These are phyloP conservation scores for Acrobasis suavella DNA, from an alignment of 2,888 invertebrate genomes.

Conservation along the genomic window DNA sequence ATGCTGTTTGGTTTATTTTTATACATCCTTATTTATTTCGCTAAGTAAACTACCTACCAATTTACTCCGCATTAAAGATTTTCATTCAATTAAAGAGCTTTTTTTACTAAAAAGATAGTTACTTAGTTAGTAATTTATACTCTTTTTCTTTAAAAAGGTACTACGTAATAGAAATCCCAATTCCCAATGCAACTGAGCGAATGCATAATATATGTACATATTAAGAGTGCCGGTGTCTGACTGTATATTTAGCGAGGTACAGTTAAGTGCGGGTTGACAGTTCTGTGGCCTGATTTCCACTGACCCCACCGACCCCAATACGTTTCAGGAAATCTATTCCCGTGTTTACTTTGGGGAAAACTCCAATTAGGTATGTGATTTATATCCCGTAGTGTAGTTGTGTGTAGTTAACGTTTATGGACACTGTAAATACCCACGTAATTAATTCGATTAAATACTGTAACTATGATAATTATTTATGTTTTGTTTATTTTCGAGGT, in stretches of 20 bases:
- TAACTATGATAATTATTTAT: too few relatives aligned
- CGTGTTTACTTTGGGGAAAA: neutral
- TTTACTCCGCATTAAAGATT: too few relatives aligned
- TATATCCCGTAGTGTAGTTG: neutral
- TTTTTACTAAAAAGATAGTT: too few relatives aligned
- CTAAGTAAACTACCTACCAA: too few relatives aligned
- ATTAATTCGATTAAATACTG: too few relatives aligned
- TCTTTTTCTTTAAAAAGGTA: neutral
- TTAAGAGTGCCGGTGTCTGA: constrained; percentile 4
- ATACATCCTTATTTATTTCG: too few relatives aligned
- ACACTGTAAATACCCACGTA: too few relatives aligned
- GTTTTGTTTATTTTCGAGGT: too few relatives aligned
- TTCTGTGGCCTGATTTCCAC: constrained; percentile 15
- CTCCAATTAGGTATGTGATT: neutral
- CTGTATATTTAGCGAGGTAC: constrained; percentile 4
- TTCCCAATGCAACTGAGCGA: neutral
- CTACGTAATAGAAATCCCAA: neutral
- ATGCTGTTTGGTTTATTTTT: too few relatives aligned
- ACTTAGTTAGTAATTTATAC: too few relatives aligned
- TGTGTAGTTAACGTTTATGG: too few relatives aligned
- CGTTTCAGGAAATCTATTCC: constrained; percentile 18
- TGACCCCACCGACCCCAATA: constrained; percentile 8
- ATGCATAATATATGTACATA: constrained; percentile 19
- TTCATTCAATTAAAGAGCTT: too few relatives aligned
- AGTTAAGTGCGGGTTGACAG: constrained; percentile 10